phyloP scores from a whole-genome alignment of 2,113 vertebrate species.

The Anolis carolinensis region DNA sequence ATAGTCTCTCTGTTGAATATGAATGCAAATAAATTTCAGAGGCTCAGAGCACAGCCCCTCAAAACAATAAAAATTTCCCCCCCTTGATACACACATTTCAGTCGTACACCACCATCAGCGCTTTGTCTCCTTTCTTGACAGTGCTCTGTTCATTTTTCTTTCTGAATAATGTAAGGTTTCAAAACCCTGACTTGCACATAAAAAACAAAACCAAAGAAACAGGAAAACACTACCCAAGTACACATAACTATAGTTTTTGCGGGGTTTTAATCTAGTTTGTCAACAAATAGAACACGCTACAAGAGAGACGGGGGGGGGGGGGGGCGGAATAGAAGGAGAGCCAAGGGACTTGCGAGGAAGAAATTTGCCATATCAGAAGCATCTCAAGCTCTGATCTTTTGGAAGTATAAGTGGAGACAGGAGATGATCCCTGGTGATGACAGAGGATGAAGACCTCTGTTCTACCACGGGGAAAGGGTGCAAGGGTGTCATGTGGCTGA shows the following conservation, averaged over 20 bases:
- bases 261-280: constrained; percentile 74
- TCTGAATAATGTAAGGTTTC: constrained; percentile 76
- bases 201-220: constrained; percentile 69
- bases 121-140: constrained; percentile 60
- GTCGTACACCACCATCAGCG: constrained; percentile 60
- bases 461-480: no score
- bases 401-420: no score
- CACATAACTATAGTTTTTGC: constrained; percentile 70
- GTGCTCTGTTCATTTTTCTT: constrained; percentile 73
- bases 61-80: constrained; percentile 50
- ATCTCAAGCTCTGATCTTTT: no score
- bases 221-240: constrained; percentile 56
- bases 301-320: no score
- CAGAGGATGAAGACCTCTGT: no score
- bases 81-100: constrained; percentile 49
- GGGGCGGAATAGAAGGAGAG: background rate
- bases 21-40: constrained; percentile 69
- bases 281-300: constrained; percentile 57
- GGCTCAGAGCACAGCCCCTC: constrained; percentile 52
- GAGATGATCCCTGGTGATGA: no score
- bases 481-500: no score
- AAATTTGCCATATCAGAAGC: no score
- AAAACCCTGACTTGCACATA: constrained; percentile 71
- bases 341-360: no score
- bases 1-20: constrained; percentile 64